These are phyloP conservation scores for Palythoa grandis DNA, from an alignment of 92 coral and sea anemone species.

Conservation along the genomic window DNA sequence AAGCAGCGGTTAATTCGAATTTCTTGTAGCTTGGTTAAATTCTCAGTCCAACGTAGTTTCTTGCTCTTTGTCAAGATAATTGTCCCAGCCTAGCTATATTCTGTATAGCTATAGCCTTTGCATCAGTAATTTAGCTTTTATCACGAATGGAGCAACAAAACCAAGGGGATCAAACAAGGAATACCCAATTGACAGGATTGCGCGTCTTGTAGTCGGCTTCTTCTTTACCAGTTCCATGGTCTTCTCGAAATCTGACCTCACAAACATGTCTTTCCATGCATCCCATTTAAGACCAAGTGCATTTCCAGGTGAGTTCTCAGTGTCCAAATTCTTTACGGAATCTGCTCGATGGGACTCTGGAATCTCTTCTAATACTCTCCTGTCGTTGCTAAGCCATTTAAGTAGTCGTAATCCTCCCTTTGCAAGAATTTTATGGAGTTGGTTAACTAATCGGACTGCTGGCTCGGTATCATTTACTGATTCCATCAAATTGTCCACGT, in stretches of 20 bases:
- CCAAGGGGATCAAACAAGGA: not conserved
- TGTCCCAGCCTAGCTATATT: slow-evolving; percentile 53
- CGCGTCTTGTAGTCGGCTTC: slow-evolving; percentile 18
- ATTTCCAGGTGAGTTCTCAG: no score
- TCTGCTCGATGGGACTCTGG: no score
- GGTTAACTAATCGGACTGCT: no score
- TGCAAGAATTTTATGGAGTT: no score
- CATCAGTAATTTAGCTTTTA: slow-evolving; percentile 56
- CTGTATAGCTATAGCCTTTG: slow-evolving; percentile 23
- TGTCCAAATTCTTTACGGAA: no score
- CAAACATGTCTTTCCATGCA: slow-evolving; percentile 31
- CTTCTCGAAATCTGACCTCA: slow-evolving; percentile 36
- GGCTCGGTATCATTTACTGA: no score
- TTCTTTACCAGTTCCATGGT: slow-evolving; percentile 8
- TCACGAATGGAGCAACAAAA: not conserved
- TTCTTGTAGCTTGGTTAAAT: slow-evolving; percentile 36
- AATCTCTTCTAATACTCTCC: no score
- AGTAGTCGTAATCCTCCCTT: no score
- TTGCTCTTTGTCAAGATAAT: slow-evolving; percentile 36
- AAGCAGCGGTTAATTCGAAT: slow-evolving; percentile 43
- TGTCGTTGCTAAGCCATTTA: no score
- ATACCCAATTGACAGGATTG: not conserved
- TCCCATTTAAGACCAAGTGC: slow-evolving; percentile 45
- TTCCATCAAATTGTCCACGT: no score
- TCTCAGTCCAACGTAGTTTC: slow-evolving; percentile 40